Base-by-base conservation (phyloP, 2,113 vertebrate genomes). In the Tragelaphus scriptus region DNA sequence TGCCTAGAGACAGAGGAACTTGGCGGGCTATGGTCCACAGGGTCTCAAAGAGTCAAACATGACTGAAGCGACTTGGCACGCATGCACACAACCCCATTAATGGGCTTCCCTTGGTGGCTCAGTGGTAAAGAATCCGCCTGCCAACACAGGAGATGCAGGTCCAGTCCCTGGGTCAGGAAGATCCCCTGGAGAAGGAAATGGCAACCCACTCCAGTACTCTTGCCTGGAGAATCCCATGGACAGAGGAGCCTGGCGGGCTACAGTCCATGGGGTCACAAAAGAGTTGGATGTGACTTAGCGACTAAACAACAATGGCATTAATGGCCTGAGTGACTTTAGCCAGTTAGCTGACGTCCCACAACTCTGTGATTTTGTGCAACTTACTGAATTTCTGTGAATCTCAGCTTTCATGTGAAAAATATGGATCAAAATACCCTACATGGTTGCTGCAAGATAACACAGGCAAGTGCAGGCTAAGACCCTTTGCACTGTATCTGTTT, bases 301-400 rank as follows among this genome's bases (percentile, higher is more conserved):
- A 25, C 23, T 1, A 77, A 44, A 44, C 21, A 75, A 15, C 36
- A 2, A 23, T 40, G 19, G 15, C 32, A 0, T 11, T 10, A 1
- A 12, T 5, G 2, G 61, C 25, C 79, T 40, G 49, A 47, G 30
- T 25, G 58, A 25, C 65, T 4, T 25, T 2, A 15, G 28, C 23
- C 28, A 1, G 0, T 36, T 1, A 44, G 15, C 51, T 7, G 44
- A 84, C 49, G 6, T 25, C 40, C 11, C 8, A 16, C 40, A 28
- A 0, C 23, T 47, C 40, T 21, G 53, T 25, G 15, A 3, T 32
- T 56, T 32, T 63, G 47, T 26, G 40, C 25, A 30, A 28, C 28
- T 58, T 36, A 14, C n/a, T 77, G 6, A 49, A 44, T 26, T 25
- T 88, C 82, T 59, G 40, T 44, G 19, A 80, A 36, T 79, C n/a